Evolutionary conservation across 2,797 vertebrate genomes (phyloP), one percentile per base, ranked within the genome.

Genomic region (Luscinia megarhynchos): DNA sequence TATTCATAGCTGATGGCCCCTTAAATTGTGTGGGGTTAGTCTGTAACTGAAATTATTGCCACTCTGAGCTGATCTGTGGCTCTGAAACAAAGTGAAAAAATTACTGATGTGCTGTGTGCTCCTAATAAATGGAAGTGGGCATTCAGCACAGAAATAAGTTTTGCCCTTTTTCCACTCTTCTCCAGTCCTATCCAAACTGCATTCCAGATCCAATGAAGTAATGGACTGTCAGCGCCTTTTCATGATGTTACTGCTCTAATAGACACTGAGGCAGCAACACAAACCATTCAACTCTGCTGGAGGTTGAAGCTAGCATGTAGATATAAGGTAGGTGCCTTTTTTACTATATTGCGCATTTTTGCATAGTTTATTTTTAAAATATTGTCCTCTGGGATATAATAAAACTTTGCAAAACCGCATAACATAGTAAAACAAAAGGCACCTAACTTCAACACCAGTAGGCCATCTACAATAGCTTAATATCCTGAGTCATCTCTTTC

Each of bases 371-470:
- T 86, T 95, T 92, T 83, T 3, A 89, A 90, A 93, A 82, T 55
- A 90, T 38, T 91, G 94, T 88, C 92, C 92, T 96, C 76, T 94
- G 91, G 94, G 94, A 87, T 95, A 96, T 67, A 95, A 89, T 87
- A 64, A 96, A 95, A 92, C 93, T 95, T 95, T 96, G 95, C 96
- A 96, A 96, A 97, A 95, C 93, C 74, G 86, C 96, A 95, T 95
- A 96, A 96, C 94, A 96, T 96, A 96, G 94, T 96, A 96, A 96
- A 96, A 96, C 70, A 96, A 96, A 97, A 95, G 93, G 93, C 93
- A 96, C 94, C 88, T 93, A 89, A 93, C 84, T 85, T 92, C 57
- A 92, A 82, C 54, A 63, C 68, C 51, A 17, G 32, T 41, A 91
- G 68, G 30, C 12, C 77, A 5, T 30, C 55, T 79, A 20, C 45